A percentile compares a stretch with the other conserved stretches of the same genome.
Conservation (phyloP, 2,113 vertebrate genomes). For the Clarias batrachus region DNA sequence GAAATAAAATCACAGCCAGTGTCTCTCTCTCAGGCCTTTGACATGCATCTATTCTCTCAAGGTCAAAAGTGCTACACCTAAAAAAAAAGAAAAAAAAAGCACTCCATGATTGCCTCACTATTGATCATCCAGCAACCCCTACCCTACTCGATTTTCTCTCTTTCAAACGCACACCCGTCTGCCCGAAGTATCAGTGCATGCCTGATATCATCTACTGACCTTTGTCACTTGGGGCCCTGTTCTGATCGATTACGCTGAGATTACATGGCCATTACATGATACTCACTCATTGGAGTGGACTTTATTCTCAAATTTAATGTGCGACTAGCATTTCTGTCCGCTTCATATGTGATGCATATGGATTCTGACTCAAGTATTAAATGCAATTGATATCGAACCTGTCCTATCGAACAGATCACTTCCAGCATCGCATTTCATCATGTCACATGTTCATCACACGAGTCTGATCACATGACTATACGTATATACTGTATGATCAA, state of each 20-base stretch:
- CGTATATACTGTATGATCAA: background rate
- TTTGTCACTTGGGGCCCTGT: background rate
- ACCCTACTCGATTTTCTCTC: conserved; percentile 39
- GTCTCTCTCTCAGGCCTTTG: conserved; percentile 53
- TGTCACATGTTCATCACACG: background rate
- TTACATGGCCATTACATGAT: background rate
- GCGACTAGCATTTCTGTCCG: background rate
- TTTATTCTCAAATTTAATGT: background rate
- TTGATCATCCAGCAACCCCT: conserved; percentile 62
- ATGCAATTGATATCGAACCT: background rate
- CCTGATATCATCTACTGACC: conserved; percentile 47
- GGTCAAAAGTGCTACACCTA: conserved; percentile 61
- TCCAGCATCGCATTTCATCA: background rate
- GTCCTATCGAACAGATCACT: background rate
- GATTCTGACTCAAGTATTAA: background rate
- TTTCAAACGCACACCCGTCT: conserved; percentile 9
- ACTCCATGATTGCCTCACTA: conserved; percentile 66
- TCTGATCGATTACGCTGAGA: conserved; percentile 7
- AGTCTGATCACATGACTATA: background rate
- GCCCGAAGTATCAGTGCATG: conserved; percentile 56
- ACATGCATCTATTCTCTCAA: conserved; percentile 62
- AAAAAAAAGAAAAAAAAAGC: conserved; percentile 48
- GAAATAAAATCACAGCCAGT: conserved; percentile 61
- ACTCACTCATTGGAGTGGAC: background rate
- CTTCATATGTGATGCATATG: background rate